Evolutionary conservation across 2,113 vertebrate genomes (phyloP).

Genomic region (Seriola rivoliana): DNA sequence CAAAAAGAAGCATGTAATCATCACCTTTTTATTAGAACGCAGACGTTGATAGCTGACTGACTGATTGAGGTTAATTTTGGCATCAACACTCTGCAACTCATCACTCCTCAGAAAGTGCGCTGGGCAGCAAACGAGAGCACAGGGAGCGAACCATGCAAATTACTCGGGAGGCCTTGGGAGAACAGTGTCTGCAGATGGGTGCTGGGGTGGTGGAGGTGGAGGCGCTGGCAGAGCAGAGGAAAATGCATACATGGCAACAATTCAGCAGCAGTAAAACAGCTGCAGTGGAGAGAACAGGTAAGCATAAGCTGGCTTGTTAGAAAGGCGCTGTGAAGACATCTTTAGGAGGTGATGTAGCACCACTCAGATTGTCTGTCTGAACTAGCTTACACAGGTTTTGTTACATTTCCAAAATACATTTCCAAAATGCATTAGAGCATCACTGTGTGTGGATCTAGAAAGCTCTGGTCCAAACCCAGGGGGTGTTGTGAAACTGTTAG

Average conservation of each 20-base stretch:
- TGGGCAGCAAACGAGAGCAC: constrained; percentile 54
- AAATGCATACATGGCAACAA: constrained; percentile 28
- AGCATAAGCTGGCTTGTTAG: not conserved
- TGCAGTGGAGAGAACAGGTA: constrained; percentile 3
- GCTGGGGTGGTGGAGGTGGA: not conserved
- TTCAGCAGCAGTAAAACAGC: constrained; percentile 34
- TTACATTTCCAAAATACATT: not conserved
- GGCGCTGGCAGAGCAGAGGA: not conserved
- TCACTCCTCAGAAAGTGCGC: constrained; percentile 34
- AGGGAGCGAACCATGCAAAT: constrained; percentile 74
- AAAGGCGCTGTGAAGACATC: not conserved
- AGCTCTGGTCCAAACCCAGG: not conserved
- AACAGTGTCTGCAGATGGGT: constrained; percentile 41
- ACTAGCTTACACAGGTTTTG: not conserved
- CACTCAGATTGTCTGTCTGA: not conserved
- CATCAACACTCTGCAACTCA: constrained; percentile 36
- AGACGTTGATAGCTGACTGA: constrained; percentile 23
- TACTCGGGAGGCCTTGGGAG: constrained; percentile 30
- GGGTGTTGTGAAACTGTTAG: not conserved
- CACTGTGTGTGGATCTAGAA: not conserved
- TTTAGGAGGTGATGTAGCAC: not conserved
- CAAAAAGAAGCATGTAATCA: constrained; percentile 8
- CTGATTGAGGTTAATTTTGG: constrained; percentile 26
- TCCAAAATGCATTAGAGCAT: not conserved
- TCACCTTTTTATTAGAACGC: not conserved